A percentile compares a stretch with the other conserved stretches of the same genome.
Evolutionary conservation across 2,113 vertebrate genomes (phyloP).

Genomic region (Toxostoma redivivum): DNA sequence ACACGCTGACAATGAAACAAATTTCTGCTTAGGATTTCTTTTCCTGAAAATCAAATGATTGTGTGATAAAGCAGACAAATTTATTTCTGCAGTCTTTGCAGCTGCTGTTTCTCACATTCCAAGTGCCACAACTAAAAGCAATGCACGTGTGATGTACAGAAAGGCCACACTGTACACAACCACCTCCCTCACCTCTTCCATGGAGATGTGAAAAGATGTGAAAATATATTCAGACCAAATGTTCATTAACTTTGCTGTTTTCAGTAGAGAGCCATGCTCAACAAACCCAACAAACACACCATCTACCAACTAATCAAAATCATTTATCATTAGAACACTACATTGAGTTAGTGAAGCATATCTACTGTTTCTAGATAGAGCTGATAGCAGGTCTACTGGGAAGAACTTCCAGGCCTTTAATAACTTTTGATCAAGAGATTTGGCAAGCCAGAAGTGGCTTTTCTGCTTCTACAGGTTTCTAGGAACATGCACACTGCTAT

Average conservation of each 20-base stretch:
- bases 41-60: background rate
- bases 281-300: background rate
- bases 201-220: background rate
- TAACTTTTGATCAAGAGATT: background rate
- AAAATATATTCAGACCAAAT: background rate
- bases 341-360: background rate
- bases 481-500: background rate
- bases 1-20: background rate
- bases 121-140: background rate
- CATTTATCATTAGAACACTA: background rate
- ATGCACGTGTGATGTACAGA: background rate
- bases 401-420: background rate
- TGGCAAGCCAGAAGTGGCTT: background rate
- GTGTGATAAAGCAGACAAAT: background rate
- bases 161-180: rapidly evolving
- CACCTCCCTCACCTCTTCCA: background rate
- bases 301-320: background rate
- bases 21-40: background rate
- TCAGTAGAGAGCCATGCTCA: background rate
- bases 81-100: background rate
- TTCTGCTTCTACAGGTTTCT: background rate
- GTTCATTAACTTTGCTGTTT: background rate
- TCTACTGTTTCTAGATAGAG: background rate
- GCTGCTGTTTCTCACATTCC: background rate
- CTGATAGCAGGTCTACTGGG: background rate